These are phyloP conservation scores for Fragum sueziense DNA, from an alignment of 2,888 invertebrate genomes.

Conservation along the genomic window DNA sequence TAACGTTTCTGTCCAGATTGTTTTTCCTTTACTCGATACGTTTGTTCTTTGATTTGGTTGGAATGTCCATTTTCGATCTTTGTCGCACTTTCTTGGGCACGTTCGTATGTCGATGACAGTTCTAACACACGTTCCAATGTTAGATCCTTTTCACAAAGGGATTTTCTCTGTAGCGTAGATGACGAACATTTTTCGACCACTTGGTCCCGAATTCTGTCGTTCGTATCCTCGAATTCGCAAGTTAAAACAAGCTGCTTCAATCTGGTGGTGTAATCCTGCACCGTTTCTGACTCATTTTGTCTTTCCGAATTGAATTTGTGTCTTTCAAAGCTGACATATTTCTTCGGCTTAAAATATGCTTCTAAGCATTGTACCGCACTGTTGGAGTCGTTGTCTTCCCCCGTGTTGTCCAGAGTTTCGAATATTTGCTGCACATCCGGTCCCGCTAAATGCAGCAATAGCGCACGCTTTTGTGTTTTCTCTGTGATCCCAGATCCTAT, in stretches of 20 bases:
- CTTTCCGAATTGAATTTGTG: constrained; percentile 12
- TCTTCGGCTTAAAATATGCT: constrained; percentile 40
- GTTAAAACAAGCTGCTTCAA: constrained; percentile 21
- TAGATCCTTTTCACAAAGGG: constrained; percentile 29
- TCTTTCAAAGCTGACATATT: constrained; percentile 19
- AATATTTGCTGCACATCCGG: constrained; percentile 31
- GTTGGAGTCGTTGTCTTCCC: constrained; percentile 25
- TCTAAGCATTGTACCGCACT: constrained; percentile 20
- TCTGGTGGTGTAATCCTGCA: constrained; percentile 27
- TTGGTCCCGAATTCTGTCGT: constrained; percentile 32
- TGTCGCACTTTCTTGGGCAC: too few relatives aligned
- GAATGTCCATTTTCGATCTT: too few relatives aligned
- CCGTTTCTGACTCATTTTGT: constrained; percentile 14
- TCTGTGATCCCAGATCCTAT: constrained; percentile 19
- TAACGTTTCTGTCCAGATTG: too few relatives aligned
- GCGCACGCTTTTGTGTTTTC: constrained; percentile 29
- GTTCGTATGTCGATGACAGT: constrained; percentile 15
- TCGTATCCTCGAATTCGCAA: constrained; percentile 34
- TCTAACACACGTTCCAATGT: constrained; percentile 15
- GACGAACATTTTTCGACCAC: constrained; percentile 23
- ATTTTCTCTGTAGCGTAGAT: constrained; percentile 6
- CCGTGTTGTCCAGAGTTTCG: constrained; percentile 33
- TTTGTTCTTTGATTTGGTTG: too few relatives aligned
- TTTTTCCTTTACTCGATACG: too few relatives aligned
- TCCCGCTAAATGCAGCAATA: constrained; percentile 29